These are phyloP conservation scores for Xenopus petersii DNA, from an alignment of 2,797 vertebrate genomes.

Conservation along the genomic window DNA sequence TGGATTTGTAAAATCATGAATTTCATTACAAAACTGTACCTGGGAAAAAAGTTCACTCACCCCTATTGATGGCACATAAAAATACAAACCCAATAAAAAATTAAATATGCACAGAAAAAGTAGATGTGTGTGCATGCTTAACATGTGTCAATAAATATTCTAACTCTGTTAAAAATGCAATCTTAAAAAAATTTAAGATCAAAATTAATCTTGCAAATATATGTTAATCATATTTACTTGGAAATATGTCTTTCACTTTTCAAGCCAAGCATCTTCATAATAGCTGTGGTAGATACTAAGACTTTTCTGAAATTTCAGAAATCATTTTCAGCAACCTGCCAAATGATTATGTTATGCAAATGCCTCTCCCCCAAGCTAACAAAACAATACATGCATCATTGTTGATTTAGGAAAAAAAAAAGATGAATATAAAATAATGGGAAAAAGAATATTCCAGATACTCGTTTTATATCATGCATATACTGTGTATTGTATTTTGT, in stretches of 20 bases:
- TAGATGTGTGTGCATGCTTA: no score
- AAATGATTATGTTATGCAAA: slow-evolving; percentile 34
- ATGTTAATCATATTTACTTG: slow-evolving; percentile 43
- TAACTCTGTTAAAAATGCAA: no score
- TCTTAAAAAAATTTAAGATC: slow-evolving; percentile 9
- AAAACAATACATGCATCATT: slow-evolving; percentile 28
- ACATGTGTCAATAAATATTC: no score
- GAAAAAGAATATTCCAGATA: slow-evolving; percentile 1
- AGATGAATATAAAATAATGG: neutral
- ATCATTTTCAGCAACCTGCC: slow-evolving; percentile 31
- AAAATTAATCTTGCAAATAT: slow-evolving; percentile 29
- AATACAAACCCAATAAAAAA: no score
- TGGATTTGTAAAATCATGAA: no score
- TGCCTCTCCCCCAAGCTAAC: neutral
- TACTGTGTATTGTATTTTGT: neutral
- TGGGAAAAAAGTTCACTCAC: no score
- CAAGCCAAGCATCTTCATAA: slow-evolving; percentile 34
- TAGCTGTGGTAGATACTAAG: slow-evolving; percentile 17
- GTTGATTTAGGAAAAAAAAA: neutral
- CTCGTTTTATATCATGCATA: slow-evolving; percentile 2
- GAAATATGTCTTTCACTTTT: slow-evolving; percentile 17
- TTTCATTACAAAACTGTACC: no score
- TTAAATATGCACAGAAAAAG: no score
- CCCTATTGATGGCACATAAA: no score
- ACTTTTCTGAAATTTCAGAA: slow-evolving; percentile 22